Base-by-base conservation (phyloP, 2,113 vertebrate genomes). In the Piaya cayana region DNA sequence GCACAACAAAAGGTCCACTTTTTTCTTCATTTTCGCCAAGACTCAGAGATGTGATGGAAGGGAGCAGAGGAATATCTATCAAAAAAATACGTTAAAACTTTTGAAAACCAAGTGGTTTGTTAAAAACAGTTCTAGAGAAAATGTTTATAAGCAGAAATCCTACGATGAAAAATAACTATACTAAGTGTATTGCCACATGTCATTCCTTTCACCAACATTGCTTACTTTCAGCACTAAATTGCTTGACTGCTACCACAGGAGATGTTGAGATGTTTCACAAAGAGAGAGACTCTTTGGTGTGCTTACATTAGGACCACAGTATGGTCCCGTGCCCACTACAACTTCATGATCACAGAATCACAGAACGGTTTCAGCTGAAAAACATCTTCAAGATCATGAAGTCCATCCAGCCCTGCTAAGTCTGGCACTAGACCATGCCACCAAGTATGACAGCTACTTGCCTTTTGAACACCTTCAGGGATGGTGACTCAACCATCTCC, bases 41-140 rank as follows among this genome's bases (percentile, higher is more conserved):
- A 88, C 97, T 99, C 95, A 99, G 94, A 77, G 99, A 99, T 11
- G 99, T 98, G 96, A 99, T 99, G 83, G 99, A 99, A 95, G 99
- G 99, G 74, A 99, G 98, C 45, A 99, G 97, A 96, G 99, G 99
- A 98, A 99, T 99, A 97, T 99, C 99, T 99, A 70, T 13, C 96
- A 26, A 70, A 74, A 39, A 72, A 93, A 76, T 19, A 69, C 11
- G 21, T 8, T 25, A 11, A 63, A 2, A 25, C 30, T 77, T 79
- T 62, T 81, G n/a, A 88, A 76, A 84, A 78, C 7, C 11, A 63
- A 34, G 2, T 11, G 70, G 11, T 37, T 58, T 37, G 6, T 15
- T 43, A 7, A 86, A 81, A 90, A 4, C 32, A 23, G 19, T 27
- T 53, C 49, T 8, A 83, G 15, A 49, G 0, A 30, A 29, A 30